Percentiles rank a stretch among this genome's conserved stretches.
Evolutionary conservation across 2,888 invertebrate genomes (phyloP).

Genomic region (Isotomurus palustris): DNA sequence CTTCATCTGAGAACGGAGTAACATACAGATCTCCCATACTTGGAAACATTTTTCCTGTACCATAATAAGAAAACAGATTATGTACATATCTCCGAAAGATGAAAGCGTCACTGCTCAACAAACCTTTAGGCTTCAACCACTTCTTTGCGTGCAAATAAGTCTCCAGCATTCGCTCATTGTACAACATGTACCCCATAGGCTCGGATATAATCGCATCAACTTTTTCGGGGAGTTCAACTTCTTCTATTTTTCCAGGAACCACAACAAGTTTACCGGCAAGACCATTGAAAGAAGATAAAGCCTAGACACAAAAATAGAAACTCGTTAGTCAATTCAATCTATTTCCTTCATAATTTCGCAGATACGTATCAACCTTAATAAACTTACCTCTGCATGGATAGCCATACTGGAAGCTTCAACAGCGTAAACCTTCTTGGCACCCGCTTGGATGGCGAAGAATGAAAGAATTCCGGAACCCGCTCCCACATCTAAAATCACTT

Average conservation of each 20-base stretch:
- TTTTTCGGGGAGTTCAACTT: conserved; percentile 88
- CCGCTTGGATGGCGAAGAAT: conserved; percentile 97
- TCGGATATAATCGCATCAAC: conserved; percentile 98
- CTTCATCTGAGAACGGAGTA: conserved; percentile 96
- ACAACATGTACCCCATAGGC: conserved; percentile 99
- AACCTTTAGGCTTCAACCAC: conserved; percentile 78
- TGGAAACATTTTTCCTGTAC: conserved; percentile 94
- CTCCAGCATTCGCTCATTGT: conserved; percentile 98
- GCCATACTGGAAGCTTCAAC: conserved; percentile 99
- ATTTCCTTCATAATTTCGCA: not conserved
- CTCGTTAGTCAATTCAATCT: not conserved
- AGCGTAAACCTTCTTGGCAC: conserved; percentile 92
- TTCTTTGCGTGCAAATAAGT: conserved; percentile 98
- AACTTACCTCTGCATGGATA: conserved; percentile 72
- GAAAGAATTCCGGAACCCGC: conserved; percentile 98
- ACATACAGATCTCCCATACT: conserved; percentile 93
- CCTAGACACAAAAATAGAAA: too few species aligned
- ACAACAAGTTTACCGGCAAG: conserved; percentile 82
- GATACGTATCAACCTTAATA: not conserved
- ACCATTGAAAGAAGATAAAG: conserved; percentile 83
- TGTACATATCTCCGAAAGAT: not conserved
- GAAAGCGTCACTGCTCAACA: conserved; percentile 8
- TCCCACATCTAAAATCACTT: conserved; percentile 94
- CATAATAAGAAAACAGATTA: too few species aligned
- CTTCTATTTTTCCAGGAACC: conserved; percentile 96